phyloP scores from a whole-genome alignment of 2,797 vertebrate species.

The Esox lucius region DNA sequence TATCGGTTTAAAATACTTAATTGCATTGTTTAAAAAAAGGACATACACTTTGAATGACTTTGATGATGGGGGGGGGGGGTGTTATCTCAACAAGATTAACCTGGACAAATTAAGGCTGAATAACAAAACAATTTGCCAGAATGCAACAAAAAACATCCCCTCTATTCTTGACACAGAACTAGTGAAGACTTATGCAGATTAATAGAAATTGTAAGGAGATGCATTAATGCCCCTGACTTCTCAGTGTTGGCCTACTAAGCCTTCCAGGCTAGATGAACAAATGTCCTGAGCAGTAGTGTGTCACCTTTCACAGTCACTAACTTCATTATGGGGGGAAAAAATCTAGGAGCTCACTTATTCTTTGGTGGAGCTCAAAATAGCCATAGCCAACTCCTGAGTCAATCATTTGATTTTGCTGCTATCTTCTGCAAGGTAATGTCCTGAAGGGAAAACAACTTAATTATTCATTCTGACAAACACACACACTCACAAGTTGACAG shows the following conservation, averaged over 20 bases:
- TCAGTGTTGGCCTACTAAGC: slow-evolving; percentile 71
- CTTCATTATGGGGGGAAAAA: slow-evolving; percentile 80
- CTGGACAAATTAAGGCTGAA: neutral
- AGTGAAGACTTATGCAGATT: neutral
- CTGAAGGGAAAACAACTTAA: slow-evolving; percentile 55
- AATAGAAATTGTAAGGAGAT: slow-evolving; percentile 32
- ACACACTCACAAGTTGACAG: slow-evolving; percentile 3
- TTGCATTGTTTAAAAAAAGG: neutral
- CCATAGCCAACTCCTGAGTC: slow-evolving; percentile 52
- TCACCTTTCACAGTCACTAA: slow-evolving; percentile 84
- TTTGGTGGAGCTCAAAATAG: slow-evolving; percentile 68
- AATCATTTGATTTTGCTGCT: slow-evolving; percentile 59
- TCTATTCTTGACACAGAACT: neutral
- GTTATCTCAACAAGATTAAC: too few species aligned
- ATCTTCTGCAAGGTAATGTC: slow-evolving; percentile 58
- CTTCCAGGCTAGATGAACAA: slow-evolving; percentile 74
- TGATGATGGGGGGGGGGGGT: too few species aligned
- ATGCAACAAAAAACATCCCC: neutral
- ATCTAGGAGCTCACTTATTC: slow-evolving; percentile 75
- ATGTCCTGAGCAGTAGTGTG: slow-evolving; percentile 80
- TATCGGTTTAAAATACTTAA: neutral
- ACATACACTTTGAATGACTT: too few species aligned
- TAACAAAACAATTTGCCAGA: neutral
- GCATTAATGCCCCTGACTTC: slow-evolving; percentile 37
- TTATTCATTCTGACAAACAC: slow-evolving; percentile 25